These are phyloP conservation scores for Paracentrotus lividus DNA, from an alignment of 53 echinoderm and acorn worm genomes.

Conservation along the genomic window DNA sequence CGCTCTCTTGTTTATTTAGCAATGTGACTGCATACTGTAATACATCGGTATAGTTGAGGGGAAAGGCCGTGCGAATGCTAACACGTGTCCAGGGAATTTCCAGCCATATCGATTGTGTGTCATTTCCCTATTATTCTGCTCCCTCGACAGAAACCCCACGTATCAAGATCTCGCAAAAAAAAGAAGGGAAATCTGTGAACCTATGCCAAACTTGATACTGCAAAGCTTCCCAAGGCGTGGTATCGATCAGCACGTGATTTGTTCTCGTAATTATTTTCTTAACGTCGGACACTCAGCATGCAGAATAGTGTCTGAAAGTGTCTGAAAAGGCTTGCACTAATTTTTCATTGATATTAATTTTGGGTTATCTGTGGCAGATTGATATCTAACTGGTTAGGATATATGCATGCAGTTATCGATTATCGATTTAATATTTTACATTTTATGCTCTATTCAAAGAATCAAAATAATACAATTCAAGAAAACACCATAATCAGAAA, in stretches of 20 bases:
- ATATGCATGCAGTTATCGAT: too few relatives aligned
- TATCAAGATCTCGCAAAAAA: too few relatives aligned
- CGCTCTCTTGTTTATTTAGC: too few relatives aligned
- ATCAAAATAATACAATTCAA: too few relatives aligned
- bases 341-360: too few relatives aligned
- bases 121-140: neutral
- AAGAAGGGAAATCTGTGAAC: neutral
- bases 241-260: neutral
- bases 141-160: neutral
- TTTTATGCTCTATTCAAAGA: too few relatives aligned
- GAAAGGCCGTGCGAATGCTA: slow-evolving; percentile 6
- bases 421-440: too few relatives aligned
- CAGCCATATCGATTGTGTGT: slow-evolving; percentile 38
- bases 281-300: neutral
- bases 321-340: too few relatives aligned
- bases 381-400: too few relatives aligned
- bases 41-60: neutral
- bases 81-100: slow-evolving; percentile 33
- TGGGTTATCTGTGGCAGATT: too few relatives aligned
- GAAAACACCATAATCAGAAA: too few relatives aligned
- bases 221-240: neutral
- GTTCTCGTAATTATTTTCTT: neutral
- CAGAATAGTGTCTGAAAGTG: neutral
- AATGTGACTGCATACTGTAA: too few relatives aligned
- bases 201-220: slow-evolving; percentile 8